Base-by-base conservation (phyloP, 2,888 invertebrate species). In the Allacma fusca region DNA sequence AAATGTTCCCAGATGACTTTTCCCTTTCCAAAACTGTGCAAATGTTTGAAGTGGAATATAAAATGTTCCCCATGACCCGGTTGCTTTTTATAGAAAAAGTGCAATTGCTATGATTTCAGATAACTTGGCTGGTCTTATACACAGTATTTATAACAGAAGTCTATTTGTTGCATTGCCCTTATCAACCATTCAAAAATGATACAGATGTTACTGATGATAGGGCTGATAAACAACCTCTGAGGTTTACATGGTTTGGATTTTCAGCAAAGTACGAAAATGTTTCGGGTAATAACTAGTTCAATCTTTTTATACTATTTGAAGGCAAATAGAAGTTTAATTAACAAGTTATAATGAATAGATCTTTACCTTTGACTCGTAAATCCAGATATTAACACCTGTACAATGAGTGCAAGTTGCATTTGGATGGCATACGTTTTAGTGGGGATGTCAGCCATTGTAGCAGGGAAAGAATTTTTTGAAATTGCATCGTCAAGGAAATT, bases 161-260 rank as follows among this genome's bases (percentile, higher is more conserved):
- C 19, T 76, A 71, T 23, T 28, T 70, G 0, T 62, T 62, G 64
- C 28, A 28, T 16, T 76, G 76, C n/a, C 70, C 70, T 1, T 76
- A 64, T 44, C 1, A 70, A 44, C n/a, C 43, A 19, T 70, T 44
- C 7, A 50, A 2, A 19, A 50, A 50, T 50, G 50, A 50, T 19
- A 50, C 50, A 19, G n/a, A 50, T 5, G 40, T 9, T 9, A 50
- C 1, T 74, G 44, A n/a, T 21, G 62, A 34, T 34, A 9, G 4
- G 9, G 9, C 34, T 34, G 4, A 34, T 7, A 34, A 34, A 9
- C 29, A n/a, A 28, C 16, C 21, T 34, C 62, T 23, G 23, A 59
- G 59, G 43, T 76, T 76, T 26, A 34, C 71, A n/a, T 76, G 76
- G 76, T 71, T 76, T 44, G 71, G 76, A 12, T 44, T 76, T 24